A percentile compares a stretch with the other conserved stretches of the same genome.
These are phyloP conservation scores for Sminthopsis crassicaudata DNA, from an alignment of 2,113 vertebrate genomes.

Conservation along the genomic window DNA sequence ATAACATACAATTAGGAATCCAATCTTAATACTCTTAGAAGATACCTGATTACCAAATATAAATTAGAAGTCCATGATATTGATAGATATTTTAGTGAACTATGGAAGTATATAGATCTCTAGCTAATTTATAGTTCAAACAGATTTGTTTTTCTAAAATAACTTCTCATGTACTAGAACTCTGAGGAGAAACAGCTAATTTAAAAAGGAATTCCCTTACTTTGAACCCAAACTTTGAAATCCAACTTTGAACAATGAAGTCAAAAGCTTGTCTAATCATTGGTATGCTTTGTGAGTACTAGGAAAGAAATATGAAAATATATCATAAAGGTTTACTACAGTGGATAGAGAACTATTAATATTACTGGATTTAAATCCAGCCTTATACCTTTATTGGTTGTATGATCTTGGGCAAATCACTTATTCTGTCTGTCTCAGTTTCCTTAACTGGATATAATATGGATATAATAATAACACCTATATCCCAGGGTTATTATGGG, in stretches of 20 bases:
- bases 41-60: constrained; percentile 15
- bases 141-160: not conserved
- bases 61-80: not conserved
- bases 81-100: not conserved
- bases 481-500: not conserved
- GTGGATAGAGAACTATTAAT: not conserved
- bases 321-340: not conserved
- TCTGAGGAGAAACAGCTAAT: not conserved
- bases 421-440: not conserved
- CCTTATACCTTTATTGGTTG: not conserved
- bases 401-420: not conserved
- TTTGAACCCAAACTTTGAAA: too few species aligned
- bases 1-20: not conserved
- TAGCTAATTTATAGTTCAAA: not conserved
- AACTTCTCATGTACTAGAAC: not conserved
- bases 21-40: constrained; percentile 3
- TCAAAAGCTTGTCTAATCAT: not conserved
- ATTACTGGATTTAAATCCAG: not conserved
- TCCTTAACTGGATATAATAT: not conserved
- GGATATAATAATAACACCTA: not conserved
- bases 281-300: not conserved
- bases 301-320: not conserved
- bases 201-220: not conserved
- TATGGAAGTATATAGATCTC: not conserved
- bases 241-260: not conserved